phyloP scores from a whole-genome alignment of 2,113 vertebrate genomes.

The Tympanuchus pallidicinctus region DNA sequence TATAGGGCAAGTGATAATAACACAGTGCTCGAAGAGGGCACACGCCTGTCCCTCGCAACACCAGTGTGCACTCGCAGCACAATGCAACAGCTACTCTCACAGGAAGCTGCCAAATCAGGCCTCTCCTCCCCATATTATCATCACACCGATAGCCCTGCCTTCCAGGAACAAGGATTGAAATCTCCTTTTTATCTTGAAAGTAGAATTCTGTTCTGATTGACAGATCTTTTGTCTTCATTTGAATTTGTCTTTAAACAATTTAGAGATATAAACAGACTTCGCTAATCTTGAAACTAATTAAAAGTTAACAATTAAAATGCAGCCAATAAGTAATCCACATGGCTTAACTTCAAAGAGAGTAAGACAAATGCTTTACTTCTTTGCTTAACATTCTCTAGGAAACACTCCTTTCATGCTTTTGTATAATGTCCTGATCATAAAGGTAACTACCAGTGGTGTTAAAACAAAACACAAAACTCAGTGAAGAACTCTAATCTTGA shows the following conservation, averaged over 20 bases:
- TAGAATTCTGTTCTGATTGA: not conserved
- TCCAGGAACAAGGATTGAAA: not conserved
- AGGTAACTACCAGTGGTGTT: not conserved
- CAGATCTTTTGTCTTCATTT: not conserved
- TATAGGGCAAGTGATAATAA: not conserved
- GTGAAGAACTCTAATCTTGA: not conserved
- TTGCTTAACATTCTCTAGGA: not conserved
- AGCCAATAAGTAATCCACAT: not conserved
- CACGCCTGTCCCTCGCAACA: not conserved
- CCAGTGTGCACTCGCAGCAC: not conserved
- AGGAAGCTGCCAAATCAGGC: rapidly evolving
- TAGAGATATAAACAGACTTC: not conserved
- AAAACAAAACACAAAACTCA: not conserved
- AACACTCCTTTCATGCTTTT: not conserved
- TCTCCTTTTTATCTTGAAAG: not conserved
- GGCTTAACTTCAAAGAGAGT: not conserved
- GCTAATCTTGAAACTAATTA: not conserved
- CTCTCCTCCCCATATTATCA: not conserved
- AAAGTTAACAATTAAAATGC: not conserved
- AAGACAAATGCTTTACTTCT: not conserved
- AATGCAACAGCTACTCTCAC: not conserved
- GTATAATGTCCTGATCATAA: not conserved
- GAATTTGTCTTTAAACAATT: not conserved
- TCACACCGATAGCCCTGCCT: not conserved
- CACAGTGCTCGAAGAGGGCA: not conserved